Base-by-base conservation (phyloP, 2,113 vertebrate species). In the Todiramphus saurophagus region DNA sequence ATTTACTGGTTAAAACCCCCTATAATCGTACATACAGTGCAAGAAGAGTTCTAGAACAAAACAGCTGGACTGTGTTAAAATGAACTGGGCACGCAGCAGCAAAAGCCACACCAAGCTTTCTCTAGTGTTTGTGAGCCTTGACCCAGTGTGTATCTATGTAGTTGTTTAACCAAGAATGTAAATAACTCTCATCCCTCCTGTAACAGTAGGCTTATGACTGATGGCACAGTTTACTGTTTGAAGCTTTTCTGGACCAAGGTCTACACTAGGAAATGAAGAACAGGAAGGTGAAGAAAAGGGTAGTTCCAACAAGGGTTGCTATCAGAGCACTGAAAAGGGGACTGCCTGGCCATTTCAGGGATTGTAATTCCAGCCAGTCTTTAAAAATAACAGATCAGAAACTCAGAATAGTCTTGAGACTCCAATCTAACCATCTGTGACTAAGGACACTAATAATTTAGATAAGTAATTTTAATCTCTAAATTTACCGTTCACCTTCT, bases 111-210 rank as follows among this genome's bases (percentile, higher is more conserved):
- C 11, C 13, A 13, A 37, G n/a, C 39, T 51, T 75, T 67, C 60
- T 85, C 31, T 23, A 37, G 5, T 30, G 50, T 37, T 51, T 2
- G 0, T 21, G 9, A 50, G 53, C 67, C 48, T 64, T 76, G 56
- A 70, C 55, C 28, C 8, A 83, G 28, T 19, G 48, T 0, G 3
- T 14, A 12, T 53, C 24, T 59, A 63, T 21, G 37, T n/a, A 75
- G 56, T 4, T 79, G 37, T 72, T 78, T 72, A 90, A 72, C 21
- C 15, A 75, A 14, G 11, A 63, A 82, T 8, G 23, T 44, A 67
- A 93, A 6, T 4, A 64, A 58, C 0, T 2, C 51, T 37, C 46
- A 50, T 28, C 24, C 37, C 17, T 68, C 0, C 0, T n/a, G 21
- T 53, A 53, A 56, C 4, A 83, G 48, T 5, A 43, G 41, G 53